Evolutionary conservation across 2,888 invertebrate genomes (phyloP).

Genomic region (Peribatodes rhomboidaria): DNA sequence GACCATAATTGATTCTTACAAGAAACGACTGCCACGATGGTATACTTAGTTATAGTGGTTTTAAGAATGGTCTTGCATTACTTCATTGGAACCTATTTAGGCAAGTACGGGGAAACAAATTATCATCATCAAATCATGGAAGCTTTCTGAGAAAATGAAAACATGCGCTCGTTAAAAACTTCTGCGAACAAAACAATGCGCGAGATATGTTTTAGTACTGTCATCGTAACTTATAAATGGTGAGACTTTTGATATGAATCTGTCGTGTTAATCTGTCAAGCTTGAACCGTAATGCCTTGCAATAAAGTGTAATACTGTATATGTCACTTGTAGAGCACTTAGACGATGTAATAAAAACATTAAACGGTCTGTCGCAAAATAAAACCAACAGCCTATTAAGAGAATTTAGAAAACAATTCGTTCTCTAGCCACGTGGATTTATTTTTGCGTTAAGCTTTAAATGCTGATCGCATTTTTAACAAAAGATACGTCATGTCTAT

Average conservation of each 20-base stretch:
- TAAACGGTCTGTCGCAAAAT: slow-evolving; percentile 32
- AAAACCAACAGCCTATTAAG: slow-evolving; percentile 7
- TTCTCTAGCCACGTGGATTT: background rate
- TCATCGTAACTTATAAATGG: slow-evolving; percentile 17
- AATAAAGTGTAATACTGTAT: slow-evolving; percentile 8
- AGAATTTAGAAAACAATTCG: background rate
- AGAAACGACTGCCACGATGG: background rate
- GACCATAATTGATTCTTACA: background rate
- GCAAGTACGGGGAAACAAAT: slow-evolving; percentile 5
- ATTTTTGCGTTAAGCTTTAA: slow-evolving; percentile 9
- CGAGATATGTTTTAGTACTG: slow-evolving; percentile 22
- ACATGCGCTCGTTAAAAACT: slow-evolving; percentile 36
- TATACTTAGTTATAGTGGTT: background rate
- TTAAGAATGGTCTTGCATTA: background rate
- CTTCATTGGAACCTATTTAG: slow-evolving; percentile 7
- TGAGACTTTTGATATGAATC: background rate
- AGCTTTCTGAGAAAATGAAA: slow-evolving; percentile 32
- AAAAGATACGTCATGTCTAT: slow-evolving; percentile 51
- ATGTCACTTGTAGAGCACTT: slow-evolving; percentile 31
- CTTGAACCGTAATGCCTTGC: slow-evolving; percentile 7
- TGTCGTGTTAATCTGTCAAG: background rate
- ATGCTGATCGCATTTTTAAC: slow-evolving; percentile 47
- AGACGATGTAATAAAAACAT: slow-evolving; percentile 48
- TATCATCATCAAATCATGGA: slow-evolving; percentile 1
- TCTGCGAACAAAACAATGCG: slow-evolving; percentile 39